Evolutionary conservation across 1,140 invertebrate genomes (phyloP), one percentile per base, ranked within the genome.

Genomic region (Lycorma delicatula): DNA sequence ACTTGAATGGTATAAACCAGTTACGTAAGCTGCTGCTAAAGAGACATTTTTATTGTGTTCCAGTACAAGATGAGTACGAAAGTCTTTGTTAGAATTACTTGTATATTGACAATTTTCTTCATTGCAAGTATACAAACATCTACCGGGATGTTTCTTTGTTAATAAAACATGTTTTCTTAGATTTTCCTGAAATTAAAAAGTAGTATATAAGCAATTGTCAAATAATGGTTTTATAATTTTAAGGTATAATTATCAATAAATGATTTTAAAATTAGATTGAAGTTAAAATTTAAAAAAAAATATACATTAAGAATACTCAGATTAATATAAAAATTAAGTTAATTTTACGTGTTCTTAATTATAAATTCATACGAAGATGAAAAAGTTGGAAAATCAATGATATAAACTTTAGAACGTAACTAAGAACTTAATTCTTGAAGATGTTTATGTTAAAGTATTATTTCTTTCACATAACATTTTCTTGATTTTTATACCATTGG

Each of bases 91-190:
- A 57, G 77, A 77, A 69, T 90, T 88, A 1, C 79, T 79, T 58
- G 70, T 72, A 68, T 75, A 85, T n/a, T 31, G 28, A 29, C 18
- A 56, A 48, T 68, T 64, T 52, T 61, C 1, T 51, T 59, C 2
- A 28, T 46, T 73, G 67, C 90, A 94, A 25, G 84, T 80, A 71
- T 93, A 93, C 9, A 93, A 78, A 56, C 71, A 81, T 65, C 85
- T 79, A 3, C 86, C 88, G 1, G 79, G 77, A 71, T 94, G 91
- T 44, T 85, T 81, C 51, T 78, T 82, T 1, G 86, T 89, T n/a
- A 82, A 83, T 0, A 91, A 68, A 3, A 91, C 81, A 71, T 94
- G 91, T 66, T 92, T 93, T 1, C 90, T 79, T 5, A 94, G 76
- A 70, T 93, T 93, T 70, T 92, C 90, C 82, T 90, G 74, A 16